A percentile compares a stretch with the other conserved stretches of the same genome.
phyloP scores from a whole-genome alignment of 2,113 vertebrate genomes.

The Oceanodroma tethys region DNA sequence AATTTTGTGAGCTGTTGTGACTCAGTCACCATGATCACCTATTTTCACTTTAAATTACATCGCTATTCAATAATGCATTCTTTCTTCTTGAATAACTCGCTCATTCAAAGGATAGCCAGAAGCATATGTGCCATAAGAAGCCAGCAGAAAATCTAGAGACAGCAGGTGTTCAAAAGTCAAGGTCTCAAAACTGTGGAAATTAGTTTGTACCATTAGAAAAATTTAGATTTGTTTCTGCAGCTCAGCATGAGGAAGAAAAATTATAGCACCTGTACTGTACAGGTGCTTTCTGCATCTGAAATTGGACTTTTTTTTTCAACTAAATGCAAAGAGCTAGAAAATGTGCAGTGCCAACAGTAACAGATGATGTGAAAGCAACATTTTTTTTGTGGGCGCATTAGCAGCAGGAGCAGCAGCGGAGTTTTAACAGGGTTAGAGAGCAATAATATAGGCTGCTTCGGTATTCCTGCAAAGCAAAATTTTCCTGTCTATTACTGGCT shows the following conservation, averaged over 20 bases:
- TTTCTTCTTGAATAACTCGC: neutral
- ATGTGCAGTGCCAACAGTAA: neutral
- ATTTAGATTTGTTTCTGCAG: neutral
- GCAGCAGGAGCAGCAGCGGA: neutral
- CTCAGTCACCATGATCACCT: neutral
- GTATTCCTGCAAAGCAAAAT: neutral
- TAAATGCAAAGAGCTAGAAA: neutral
- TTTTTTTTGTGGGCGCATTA: neutral
- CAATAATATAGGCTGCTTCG: neutral
- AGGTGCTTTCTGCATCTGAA: neutral
- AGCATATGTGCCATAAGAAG: neutral
- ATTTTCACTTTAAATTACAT: neutral
- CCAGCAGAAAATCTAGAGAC: neutral
- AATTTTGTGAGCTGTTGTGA: neutral
- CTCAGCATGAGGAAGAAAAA: neutral
- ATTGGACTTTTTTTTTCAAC: neutral
- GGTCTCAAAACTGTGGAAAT: neutral
- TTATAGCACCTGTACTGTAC: neutral
- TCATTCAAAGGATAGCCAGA: neutral
- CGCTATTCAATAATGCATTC: neutral
- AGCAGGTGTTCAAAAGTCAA: neutral
- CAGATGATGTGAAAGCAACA: neutral
- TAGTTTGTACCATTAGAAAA: neutral
- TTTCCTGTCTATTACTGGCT: neutral
- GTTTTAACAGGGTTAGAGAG: constrained; percentile 13